A percentile compares a stretch with the other conserved stretches of the same genome.
phyloP scores from a whole-genome alignment of 2,797 vertebrate genomes.

The Pangasius sanitwongsei region DNA sequence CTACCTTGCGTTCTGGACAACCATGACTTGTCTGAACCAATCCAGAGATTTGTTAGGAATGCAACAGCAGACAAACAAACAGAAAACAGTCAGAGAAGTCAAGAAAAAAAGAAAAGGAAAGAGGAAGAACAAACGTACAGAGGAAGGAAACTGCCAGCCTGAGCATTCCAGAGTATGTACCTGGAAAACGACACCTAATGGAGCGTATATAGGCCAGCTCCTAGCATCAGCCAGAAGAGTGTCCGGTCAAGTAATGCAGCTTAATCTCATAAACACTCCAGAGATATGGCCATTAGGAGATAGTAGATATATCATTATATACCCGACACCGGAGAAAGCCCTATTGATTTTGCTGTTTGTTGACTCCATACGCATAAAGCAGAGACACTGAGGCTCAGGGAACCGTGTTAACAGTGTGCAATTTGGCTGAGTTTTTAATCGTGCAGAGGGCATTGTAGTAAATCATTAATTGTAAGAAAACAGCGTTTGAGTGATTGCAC shows the following conservation, averaged over 20 bases:
- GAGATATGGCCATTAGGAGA: constrained; percentile 72
- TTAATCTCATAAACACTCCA: constrained; percentile 73
- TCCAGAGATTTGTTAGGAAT: constrained; percentile 82
- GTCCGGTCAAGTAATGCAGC: constrained; percentile 47
- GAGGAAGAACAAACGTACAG: constrained; percentile 69
- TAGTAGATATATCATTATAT: constrained; percentile 76
- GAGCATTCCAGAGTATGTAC: constrained; percentile 64
- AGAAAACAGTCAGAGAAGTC: constrained; percentile 72
- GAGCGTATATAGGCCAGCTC: constrained; percentile 26
- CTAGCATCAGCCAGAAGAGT: constrained; percentile 36
- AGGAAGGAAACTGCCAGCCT: constrained; percentile 65
- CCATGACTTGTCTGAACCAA: constrained; percentile 99
- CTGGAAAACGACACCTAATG: constrained; percentile 33
- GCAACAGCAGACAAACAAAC: constrained; percentile 70
- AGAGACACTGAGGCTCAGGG: constrained; percentile 55
- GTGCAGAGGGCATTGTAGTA: not conserved
- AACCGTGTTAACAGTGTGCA: constrained; percentile 28
- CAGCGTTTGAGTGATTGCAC: not conserved
- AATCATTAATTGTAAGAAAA: constrained; percentile 7
- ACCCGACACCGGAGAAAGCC: constrained; percentile 62
- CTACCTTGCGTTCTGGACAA: constrained; percentile 99
- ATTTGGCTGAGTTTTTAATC: not conserved
- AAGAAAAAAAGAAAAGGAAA: constrained; percentile 76
- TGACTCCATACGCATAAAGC: constrained; percentile 45
- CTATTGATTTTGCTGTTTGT: constrained; percentile 71